Conservation (phyloP, 2,888 invertebrate species). For the Heteromurus nitidus region DNA sequence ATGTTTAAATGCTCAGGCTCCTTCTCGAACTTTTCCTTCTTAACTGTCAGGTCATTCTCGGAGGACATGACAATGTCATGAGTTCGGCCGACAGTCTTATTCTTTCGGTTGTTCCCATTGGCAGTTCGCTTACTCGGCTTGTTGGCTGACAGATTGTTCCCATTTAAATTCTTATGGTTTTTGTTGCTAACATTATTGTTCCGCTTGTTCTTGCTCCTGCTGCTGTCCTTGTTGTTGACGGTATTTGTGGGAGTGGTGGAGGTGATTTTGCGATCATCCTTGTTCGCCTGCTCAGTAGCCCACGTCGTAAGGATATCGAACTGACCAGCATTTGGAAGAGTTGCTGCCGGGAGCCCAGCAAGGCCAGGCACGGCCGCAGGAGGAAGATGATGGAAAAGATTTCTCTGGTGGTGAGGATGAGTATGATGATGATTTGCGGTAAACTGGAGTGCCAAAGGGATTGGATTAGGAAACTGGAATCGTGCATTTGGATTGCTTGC, state of each 20-base stretch:
- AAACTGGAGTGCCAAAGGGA: slow-evolving; percentile 66
- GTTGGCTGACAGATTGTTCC: slow-evolving; percentile 2
- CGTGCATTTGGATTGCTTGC: slow-evolving; percentile 68
- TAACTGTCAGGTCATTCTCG: slow-evolving; percentile 66
- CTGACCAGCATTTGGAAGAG: slow-evolving; percentile 60
- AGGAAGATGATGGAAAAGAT: slow-evolving; percentile 46
- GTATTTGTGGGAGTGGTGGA: slow-evolving; percentile 26
- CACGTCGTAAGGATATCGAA: slow-evolving; percentile 70
- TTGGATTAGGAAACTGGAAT: slow-evolving; percentile 72
- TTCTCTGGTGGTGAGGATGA: slow-evolving; percentile 50
- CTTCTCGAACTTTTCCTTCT: slow-evolving; percentile 54
- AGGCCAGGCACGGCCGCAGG: slow-evolving; percentile 41
- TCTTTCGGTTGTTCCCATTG: slow-evolving; percentile 57
- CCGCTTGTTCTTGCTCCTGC: slow-evolving; percentile 37
- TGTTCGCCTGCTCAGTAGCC: slow-evolving; percentile 67
- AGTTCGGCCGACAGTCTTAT: slow-evolving; percentile 37
- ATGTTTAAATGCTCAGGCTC: slow-evolving; percentile 42
- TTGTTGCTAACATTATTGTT: slow-evolving; percentile 53
- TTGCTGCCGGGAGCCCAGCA: slow-evolving; percentile 46
- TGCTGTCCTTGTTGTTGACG: slow-evolving; percentile 24
- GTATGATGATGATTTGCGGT: slow-evolving; percentile 54
- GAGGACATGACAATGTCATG: slow-evolving; percentile 55
- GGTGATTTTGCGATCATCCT: slow-evolving; percentile 38
- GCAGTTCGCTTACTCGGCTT: slow-evolving; percentile 2
- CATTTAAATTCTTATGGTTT: slow-evolving; percentile 51